A percentile compares a stretch with the other conserved stretches of the same genome.
Conservation (phyloP, 2,113 vertebrate species). For the Rhipidura dahli region DNA sequence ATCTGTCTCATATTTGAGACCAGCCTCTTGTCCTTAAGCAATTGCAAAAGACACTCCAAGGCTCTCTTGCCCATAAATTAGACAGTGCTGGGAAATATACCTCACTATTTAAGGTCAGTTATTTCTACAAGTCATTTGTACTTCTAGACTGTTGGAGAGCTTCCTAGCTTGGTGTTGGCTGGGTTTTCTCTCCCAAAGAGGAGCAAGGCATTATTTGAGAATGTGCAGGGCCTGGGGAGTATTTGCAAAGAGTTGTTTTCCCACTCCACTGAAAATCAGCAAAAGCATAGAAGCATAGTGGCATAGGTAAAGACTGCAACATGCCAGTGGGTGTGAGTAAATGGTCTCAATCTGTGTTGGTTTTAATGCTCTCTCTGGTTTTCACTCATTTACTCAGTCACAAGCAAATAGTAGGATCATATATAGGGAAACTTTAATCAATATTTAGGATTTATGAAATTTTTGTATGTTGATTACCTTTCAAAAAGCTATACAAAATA, state of each 20-base stretch:
- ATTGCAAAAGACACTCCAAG: not conserved
- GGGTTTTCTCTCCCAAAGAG: not conserved
- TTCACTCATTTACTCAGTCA: not conserved
- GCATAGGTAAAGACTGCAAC: not conserved
- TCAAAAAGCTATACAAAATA: not conserved
- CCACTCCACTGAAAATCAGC: rapidly evolving
- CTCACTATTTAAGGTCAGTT: not conserved
- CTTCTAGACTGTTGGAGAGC: not conserved
- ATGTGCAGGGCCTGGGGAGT: not conserved
- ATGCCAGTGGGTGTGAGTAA: not conserved
- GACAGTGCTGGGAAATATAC: not conserved
- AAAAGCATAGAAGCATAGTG: not conserved
- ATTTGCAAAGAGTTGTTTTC: not conserved
- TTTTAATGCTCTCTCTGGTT: not conserved
- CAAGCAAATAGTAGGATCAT: not conserved
- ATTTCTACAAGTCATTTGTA: not conserved
- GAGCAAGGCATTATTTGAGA: not conserved
- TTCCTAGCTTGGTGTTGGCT: not conserved
- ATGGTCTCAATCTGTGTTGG: not conserved
- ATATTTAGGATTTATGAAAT: not conserved
- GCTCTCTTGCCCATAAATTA: not conserved
- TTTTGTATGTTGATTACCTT: not conserved
- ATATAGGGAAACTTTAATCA: not conserved
- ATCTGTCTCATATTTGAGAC: not conserved
- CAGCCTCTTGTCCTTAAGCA: not conserved